A percentile compares a stretch with the other conserved stretches of the same genome.
Evolutionary conservation across 2,797 vertebrate genomes (phyloP).

Genomic region (Pogonophryne albipinna): DNA sequence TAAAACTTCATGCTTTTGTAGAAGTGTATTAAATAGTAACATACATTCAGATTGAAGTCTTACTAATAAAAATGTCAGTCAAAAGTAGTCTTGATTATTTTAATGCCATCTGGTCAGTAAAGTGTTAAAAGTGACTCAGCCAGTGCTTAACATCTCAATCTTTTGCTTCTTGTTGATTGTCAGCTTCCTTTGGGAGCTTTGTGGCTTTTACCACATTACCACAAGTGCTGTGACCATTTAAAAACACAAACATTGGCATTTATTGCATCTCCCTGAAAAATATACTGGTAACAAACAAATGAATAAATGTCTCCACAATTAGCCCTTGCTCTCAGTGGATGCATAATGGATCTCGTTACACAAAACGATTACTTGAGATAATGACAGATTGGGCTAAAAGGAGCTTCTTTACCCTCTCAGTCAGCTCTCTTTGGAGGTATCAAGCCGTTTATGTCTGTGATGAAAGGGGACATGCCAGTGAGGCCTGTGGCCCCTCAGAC

Average conservation of each 20-base stretch:
- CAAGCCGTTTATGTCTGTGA: constrained; percentile 32
- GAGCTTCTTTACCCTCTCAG: constrained; percentile 63
- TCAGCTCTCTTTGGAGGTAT: constrained; percentile 74
- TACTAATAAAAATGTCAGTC: constrained; percentile 8
- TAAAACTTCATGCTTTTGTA: constrained; percentile 41
- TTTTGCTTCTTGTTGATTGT: constrained; percentile 48
- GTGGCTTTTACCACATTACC: constrained; percentile 45
- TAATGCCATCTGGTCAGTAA: constrained; percentile 11
- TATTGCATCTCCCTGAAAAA: constrained; percentile 49
- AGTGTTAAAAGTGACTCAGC: constrained; percentile 47
- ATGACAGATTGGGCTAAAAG: constrained; percentile 79
- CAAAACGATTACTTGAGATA: constrained; percentile 69
- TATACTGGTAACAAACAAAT: constrained; percentile 62
- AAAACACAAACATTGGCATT: constrained; percentile 56
- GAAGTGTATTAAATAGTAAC: constrained; percentile 32
- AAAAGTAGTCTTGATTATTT: neutral
- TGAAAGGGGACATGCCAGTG: constrained; percentile 47
- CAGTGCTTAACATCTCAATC: constrained; percentile 46
- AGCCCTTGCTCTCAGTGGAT: constrained; percentile 57
- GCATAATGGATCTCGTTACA: constrained; percentile 62
- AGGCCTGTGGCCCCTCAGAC: constrained; percentile 31
- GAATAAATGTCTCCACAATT: constrained; percentile 60
- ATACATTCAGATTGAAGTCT: neutral
- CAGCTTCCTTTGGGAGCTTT: constrained; percentile 53
- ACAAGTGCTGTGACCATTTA: constrained; percentile 30